phyloP scores from a whole-genome alignment of 2,888 invertebrate genomes.

The Archips xylosteana region DNA sequence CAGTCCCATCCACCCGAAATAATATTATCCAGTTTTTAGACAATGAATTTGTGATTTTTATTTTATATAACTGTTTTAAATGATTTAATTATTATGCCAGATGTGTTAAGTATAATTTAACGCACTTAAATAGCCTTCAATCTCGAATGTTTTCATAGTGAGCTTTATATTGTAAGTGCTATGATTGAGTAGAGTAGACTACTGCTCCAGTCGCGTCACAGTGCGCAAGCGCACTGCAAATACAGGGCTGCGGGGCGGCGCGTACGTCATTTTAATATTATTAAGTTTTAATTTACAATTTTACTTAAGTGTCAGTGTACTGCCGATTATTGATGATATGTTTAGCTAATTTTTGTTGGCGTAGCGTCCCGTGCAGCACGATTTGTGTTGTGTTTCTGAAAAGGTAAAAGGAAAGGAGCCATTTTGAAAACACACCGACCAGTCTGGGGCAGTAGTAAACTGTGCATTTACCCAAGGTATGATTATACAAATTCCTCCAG shows the following conservation, averaged over 20 bases:
- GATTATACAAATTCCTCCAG: constrained; percentile 66
- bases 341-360: constrained; percentile 49
- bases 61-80: constrained; percentile 56
- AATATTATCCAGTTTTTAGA: constrained; percentile 24
- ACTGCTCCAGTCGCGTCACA: constrained; percentile 76
- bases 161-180: constrained; percentile 73
- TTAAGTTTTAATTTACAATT: constrained; percentile 42
- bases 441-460: constrained; percentile 75
- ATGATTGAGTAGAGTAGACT: constrained; percentile 74
- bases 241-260: constrained; percentile 60
- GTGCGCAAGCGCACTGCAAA: constrained; percentile 73
- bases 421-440: constrained; percentile 95
- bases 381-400: constrained; percentile 95
- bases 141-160: constrained; percentile 74
- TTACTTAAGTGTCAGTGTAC: constrained; percentile 58
- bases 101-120: constrained; percentile 49
- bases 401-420: constrained; percentile 95
- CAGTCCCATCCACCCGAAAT: constrained; percentile 67
- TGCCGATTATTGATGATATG: constrained; percentile 51
- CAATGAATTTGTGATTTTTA: constrained; percentile 57
- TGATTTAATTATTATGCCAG: constrained; percentile 54
- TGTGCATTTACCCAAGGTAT: constrained; percentile 73
- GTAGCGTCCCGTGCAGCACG: constrained; percentile 74
- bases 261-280: constrained; percentile 49
- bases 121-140: constrained; percentile 62